These are phyloP conservation scores for Abrostola tripartita DNA, from an alignment of 2,888 invertebrate genomes.

Conservation along the genomic window DNA sequence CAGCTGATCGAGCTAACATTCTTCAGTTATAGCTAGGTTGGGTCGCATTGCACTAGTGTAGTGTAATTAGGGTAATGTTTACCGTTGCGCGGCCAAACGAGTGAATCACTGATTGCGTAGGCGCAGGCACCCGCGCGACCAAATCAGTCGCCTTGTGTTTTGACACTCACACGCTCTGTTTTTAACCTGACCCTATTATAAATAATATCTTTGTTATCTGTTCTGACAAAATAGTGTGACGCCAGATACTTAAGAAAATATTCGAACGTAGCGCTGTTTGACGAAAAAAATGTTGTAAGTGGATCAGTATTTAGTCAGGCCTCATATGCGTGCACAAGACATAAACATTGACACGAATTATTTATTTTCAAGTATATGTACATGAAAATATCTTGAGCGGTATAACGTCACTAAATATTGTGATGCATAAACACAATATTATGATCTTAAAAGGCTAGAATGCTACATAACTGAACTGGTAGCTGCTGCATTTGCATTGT, in stretches of 20 bases:
- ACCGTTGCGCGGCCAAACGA: constrained; percentile 79
- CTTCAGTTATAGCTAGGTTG: constrained; percentile 51
- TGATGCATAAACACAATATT: too few relatives aligned
- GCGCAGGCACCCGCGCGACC: constrained; percentile 73
- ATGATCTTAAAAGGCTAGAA: too few relatives aligned
- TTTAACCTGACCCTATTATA: constrained; percentile 73
- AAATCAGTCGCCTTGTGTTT: constrained; percentile 77
- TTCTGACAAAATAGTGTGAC: constrained; percentile 59
- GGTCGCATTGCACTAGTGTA: constrained; percentile 66
- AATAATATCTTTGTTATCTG: constrained; percentile 61
- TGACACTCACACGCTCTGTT: constrained; percentile 70
- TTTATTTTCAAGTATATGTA: too few relatives aligned
- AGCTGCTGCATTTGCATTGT: constrained; percentile 35
- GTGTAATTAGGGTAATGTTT: constrained; percentile 83
- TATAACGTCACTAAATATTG: too few relatives aligned
- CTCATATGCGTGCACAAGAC: constrained; percentile 14
- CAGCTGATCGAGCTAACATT: constrained; percentile 42
- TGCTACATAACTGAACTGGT: too few relatives aligned
- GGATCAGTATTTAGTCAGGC: constrained; percentile 23
- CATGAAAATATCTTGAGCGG: too few relatives aligned
- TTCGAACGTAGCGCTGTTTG: constrained; percentile 45
- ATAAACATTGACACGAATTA: not conserved
- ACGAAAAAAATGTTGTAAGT: constrained; percentile 24
- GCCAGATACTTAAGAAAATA: constrained; percentile 57
- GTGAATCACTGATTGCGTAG: constrained; percentile 84